Evolutionary conservation across 2,888 invertebrate genomes (phyloP).

Genomic region (Lepidonotus clava): DNA sequence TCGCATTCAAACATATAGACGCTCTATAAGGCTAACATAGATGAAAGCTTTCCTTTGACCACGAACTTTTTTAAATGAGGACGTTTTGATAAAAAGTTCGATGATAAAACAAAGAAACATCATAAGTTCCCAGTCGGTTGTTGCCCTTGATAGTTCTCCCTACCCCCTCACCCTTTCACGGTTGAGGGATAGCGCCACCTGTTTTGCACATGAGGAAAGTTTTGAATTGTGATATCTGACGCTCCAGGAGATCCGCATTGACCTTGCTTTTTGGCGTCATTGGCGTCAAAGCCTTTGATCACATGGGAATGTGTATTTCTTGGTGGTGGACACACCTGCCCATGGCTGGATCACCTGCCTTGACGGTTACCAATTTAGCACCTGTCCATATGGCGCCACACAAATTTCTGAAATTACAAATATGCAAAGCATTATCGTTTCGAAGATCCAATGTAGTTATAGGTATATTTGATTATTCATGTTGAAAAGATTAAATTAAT

Average conservation of each 20-base stretch:
- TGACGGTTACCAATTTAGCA: neutral
- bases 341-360: neutral
- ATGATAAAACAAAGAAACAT: neutral
- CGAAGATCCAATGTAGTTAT: neutral
- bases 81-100: neutral
- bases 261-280: neutral
- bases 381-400: neutral
- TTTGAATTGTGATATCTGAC: neutral
- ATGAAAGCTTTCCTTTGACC: neutral
- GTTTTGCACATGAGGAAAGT: neutral
- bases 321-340: neutral
- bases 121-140: neutral
- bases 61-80: neutral
- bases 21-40: too few relatives aligned
- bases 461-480: neutral
- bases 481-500: neutral
- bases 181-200: neutral
- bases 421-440: neutral
- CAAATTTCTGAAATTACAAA: neutral
- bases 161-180: neutral
- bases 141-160: neutral
- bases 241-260: neutral
- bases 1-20: too few relatives aligned
- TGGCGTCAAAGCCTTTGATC: neutral
- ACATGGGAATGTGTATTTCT: neutral